A percentile compares a stretch with the other conserved stretches of the same genome.
Conservation (phyloP, 1,140 invertebrate genomes). For the Drosophila ogumai region DNA sequence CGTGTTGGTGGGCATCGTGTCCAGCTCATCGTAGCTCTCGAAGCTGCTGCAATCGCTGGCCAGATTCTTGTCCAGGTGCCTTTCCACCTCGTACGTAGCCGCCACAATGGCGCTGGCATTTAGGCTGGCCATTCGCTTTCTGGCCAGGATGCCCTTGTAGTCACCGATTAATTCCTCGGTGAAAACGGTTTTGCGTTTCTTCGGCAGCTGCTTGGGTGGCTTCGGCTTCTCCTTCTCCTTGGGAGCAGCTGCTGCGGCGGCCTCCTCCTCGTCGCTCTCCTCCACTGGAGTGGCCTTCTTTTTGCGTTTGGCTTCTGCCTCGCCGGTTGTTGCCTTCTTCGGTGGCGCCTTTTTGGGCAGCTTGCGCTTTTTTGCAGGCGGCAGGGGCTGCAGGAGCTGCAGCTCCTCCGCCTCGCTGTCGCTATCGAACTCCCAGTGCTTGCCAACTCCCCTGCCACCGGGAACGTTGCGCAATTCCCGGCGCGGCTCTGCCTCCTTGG, state of each 20-base stretch:
- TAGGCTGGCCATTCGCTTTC: slow-evolving; percentile 96
- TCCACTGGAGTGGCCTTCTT: slow-evolving; percentile 38
- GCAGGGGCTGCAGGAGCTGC: slow-evolving; percentile 59
- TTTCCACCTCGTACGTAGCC: slow-evolving; percentile 93
- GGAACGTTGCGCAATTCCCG: slow-evolving; percentile 90
- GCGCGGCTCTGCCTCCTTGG: slow-evolving; percentile 82
- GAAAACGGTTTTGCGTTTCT: slow-evolving; percentile 86
- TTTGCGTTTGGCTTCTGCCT: slow-evolving; percentile 34
- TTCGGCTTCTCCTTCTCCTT: slow-evolving; percentile 47
- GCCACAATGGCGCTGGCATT: slow-evolving; percentile 97
- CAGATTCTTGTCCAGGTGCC: slow-evolving; percentile 80
- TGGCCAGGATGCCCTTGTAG: slow-evolving; percentile 94
- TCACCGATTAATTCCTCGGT: slow-evolving; percentile 91
- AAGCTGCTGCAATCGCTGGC: slow-evolving; percentile 85
- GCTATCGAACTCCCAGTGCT: slow-evolving; percentile 91
- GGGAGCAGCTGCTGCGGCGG: neutral
- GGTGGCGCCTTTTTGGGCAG: slow-evolving; percentile 56
- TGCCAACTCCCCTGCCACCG: slow-evolving; percentile 90
- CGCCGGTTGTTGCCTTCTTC: slow-evolving; percentile 25
- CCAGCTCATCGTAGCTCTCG: slow-evolving; percentile 83
- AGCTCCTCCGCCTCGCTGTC: slow-evolving; percentile 85
- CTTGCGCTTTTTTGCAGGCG: slow-evolving; percentile 64
- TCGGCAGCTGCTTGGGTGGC: slow-evolving; percentile 70
- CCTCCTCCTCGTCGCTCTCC: slow-evolving; percentile 51
- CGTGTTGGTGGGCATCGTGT: slow-evolving; percentile 26